Evolutionary conservation across 2,888 invertebrate species (phyloP).

Genomic region (Helleia helle): DNA sequence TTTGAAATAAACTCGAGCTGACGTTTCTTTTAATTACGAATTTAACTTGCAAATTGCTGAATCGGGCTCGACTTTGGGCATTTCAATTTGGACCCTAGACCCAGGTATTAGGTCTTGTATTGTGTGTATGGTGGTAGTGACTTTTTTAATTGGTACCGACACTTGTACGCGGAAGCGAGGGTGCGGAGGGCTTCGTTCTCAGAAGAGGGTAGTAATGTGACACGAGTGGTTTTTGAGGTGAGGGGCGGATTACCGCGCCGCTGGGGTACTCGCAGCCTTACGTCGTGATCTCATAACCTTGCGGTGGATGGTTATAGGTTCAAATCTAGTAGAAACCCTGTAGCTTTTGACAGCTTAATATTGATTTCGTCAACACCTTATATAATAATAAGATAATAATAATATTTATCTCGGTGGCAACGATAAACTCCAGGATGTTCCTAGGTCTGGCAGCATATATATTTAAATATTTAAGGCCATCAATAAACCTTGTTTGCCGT

Average conservation of each 20-base stretch:
- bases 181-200: conserved; percentile 5
- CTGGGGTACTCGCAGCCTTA: neutral
- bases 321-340: neutral
- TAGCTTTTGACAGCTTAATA: neutral
- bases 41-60: conserved; percentile 4
- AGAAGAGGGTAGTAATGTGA: neutral
- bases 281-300: neutral
- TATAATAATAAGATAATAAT: too few species aligned
- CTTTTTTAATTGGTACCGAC: neutral
- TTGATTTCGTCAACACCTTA: too few species aligned
- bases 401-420: too few species aligned
- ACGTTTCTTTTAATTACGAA: conserved; percentile 1
- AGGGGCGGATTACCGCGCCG: conserved; percentile 1
- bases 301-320: neutral
- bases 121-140: neutral
- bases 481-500: too few species aligned
- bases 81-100: neutral
- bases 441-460: too few species aligned
- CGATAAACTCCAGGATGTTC: too few species aligned
- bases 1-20: too few species aligned
- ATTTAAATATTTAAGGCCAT: too few species aligned
- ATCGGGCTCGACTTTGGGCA: neutral
- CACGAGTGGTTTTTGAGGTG: conserved; percentile 5
- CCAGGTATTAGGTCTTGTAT: neutral
- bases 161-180: conserved; percentile 6